Evolutionary conservation across 2,113 vertebrate genomes (phyloP).

Genomic region (Diglossa brunneiventris): DNA sequence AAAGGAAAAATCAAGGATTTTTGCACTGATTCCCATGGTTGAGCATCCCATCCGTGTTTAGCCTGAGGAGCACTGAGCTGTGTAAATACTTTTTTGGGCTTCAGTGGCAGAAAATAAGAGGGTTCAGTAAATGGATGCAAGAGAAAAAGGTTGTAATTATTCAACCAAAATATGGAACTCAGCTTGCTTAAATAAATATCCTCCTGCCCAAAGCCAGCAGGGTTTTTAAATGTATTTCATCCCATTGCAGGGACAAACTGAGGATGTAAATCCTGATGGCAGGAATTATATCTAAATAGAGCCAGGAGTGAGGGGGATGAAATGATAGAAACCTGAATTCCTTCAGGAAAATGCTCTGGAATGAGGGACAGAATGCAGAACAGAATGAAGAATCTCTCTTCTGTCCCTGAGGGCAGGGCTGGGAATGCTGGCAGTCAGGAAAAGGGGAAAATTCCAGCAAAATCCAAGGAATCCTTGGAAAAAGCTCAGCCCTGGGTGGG

Average conservation of each 20-base stretch:
- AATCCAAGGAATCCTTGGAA: not conserved
- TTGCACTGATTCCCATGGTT: not conserved
- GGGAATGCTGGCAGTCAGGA: not conserved
- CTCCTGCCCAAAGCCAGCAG: not conserved
- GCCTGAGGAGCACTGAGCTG: not conserved
- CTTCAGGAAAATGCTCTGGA: not conserved
- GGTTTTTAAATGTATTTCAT: not conserved
- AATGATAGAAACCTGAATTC: not conserved
- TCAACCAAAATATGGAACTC: conserved; percentile 54
- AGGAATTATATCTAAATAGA: not conserved
- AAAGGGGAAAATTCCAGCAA: not conserved
- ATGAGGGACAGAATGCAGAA: not conserved
- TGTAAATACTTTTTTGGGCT: conserved; percentile 33
- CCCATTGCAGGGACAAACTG: not conserved
- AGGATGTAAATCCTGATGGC: not conserved
- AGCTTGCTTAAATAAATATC: conserved; percentile 10
- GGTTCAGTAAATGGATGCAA: conserved; percentile 16
- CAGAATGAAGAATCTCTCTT: not conserved
- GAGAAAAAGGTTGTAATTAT: conserved; percentile 20
- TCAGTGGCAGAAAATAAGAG: conserved; percentile 20
- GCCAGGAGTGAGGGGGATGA: not conserved
- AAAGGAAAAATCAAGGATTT: not conserved
- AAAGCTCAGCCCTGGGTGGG: not conserved
- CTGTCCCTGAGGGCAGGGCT: not conserved
- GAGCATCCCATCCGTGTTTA: not conserved